Conservation (phyloP, 2,113 vertebrate species). For the Hyla sarda region DNA sequence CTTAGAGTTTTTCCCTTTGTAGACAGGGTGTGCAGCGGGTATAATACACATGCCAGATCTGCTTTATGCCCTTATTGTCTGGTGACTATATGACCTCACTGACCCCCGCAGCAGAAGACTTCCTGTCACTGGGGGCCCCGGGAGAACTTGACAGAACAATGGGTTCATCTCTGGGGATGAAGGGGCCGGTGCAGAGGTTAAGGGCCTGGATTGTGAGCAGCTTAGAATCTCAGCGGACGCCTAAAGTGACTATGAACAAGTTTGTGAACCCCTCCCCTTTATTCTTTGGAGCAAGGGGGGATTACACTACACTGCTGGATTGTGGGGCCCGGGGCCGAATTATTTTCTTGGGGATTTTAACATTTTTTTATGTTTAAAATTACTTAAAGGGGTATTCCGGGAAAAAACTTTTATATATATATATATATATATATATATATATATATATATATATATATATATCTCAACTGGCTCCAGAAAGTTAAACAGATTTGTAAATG, state of each 20-base stretch:
- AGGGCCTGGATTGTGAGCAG: neutral
- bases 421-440: too few species aligned
- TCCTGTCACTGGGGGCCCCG: neutral
- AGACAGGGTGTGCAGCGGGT: neutral
- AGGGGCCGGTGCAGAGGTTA: neutral
- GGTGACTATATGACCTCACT: neutral
- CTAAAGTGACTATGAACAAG: neutral
- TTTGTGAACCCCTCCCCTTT: neutral
- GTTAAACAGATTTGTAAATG: too few species aligned
- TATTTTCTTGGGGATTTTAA: too few species aligned
- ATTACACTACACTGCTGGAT: too few species aligned
- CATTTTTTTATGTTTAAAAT: too few species aligned
- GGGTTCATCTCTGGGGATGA: neutral
- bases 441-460: too few species aligned
- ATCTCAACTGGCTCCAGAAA: too few species aligned
- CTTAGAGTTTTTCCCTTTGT: neutral
- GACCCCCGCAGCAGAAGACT: neutral
- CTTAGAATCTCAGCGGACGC: neutral
- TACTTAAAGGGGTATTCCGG: too few species aligned
- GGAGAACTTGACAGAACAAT: neutral
- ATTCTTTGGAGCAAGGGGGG: too few species aligned
- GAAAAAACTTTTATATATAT: too few species aligned
- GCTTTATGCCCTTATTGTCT: neutral
- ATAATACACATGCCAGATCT: slow-evolving; percentile 3
- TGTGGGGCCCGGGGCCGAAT: neutral